These are phyloP conservation scores for Otolemur garnettii DNA, from an alignment of 2,113 vertebrate species.

Conservation along the genomic window DNA sequence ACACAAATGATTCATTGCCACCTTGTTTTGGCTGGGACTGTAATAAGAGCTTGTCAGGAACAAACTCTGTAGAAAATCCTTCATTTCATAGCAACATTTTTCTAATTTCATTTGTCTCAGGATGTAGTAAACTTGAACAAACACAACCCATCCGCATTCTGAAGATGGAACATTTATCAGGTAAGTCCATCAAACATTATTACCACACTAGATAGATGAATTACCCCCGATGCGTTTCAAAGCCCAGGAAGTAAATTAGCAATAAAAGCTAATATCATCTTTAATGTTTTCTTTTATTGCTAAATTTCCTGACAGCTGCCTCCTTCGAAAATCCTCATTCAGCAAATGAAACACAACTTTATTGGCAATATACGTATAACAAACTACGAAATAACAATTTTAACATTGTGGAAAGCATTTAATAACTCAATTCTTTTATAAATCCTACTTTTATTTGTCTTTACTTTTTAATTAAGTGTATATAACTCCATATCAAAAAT, in stretches of 20 bases:
- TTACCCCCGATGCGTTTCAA: constrained; percentile 23
- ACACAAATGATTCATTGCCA: constrained; percentile 51
- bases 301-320: constrained; percentile 23
- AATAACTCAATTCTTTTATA: constrained; percentile 75
- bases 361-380: constrained; percentile 47
- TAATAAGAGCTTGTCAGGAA: constrained; percentile 33
- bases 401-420: constrained; percentile 81
- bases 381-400: constrained; percentile 75
- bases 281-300: constrained; percentile 66
- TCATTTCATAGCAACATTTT: constrained; percentile 46
- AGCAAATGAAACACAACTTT: constrained; percentile 44
- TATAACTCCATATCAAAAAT: constrained; percentile 79
- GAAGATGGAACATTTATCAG: constrained; percentile 56
- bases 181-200: constrained; percentile 6
- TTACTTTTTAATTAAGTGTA: constrained; percentile 63
- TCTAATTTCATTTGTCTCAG: constrained; percentile 48
- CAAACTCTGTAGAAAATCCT: constrained; percentile 63
- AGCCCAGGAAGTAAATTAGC: constrained; percentile 72
- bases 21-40: constrained; percentile 39
- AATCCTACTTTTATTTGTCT: constrained; percentile 70
- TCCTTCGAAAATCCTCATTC: constrained; percentile 49
- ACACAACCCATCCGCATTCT: neutral
- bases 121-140: constrained; percentile 52
- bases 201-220: constrained; percentile 38
- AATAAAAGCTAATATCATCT: constrained; percentile 64